A percentile compares a stretch with the other conserved stretches of the same genome.
Evolutionary conservation across 2,888 invertebrate species (phyloP).

Genomic region (Caenorhabditis sp.): DNA sequence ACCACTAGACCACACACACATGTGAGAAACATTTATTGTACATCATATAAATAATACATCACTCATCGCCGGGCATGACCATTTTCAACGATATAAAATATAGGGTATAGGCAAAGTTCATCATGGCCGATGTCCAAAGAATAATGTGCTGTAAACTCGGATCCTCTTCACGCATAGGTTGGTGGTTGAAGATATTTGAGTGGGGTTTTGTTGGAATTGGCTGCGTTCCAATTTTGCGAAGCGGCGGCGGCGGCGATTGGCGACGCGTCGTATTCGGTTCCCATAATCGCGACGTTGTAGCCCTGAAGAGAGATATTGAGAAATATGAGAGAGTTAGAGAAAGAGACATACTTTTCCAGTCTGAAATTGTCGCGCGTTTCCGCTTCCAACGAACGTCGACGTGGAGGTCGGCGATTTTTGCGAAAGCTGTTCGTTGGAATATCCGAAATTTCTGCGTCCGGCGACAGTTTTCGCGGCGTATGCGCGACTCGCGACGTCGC

Average conservation of each 20-base stretch:
- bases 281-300: slow-evolving; percentile 50
- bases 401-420: too few species aligned
- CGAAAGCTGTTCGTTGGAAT: slow-evolving; percentile 35
- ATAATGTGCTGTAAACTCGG: slow-evolving; percentile 11
- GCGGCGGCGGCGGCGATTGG: slow-evolving; percentile 38
- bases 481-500: slow-evolving; percentile 32
- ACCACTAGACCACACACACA: background rate
- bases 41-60: background rate
- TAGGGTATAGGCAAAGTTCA: slow-evolving; percentile 36
- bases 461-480: slow-evolving; percentile 25
- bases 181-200: slow-evolving; percentile 19
- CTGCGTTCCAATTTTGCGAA: background rate
- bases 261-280: slow-evolving; percentile 36
- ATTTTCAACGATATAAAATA: slow-evolving; percentile 41
- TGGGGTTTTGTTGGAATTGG: slow-evolving; percentile 8
- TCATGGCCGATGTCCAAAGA: slow-evolving; percentile 30
- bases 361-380: slow-evolving; percentile 24
- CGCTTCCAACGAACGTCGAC: slow-evolving; percentile 1
- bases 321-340: too few species aligned
- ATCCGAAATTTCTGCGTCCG: slow-evolving; percentile 23
- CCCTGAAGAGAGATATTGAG: slow-evolving; percentile 26
- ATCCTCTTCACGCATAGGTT: slow-evolving; percentile 15
- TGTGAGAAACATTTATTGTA: too few species aligned
- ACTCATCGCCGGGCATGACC: slow-evolving; percentile 24
- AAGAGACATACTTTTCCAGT: slow-evolving; percentile 36